These are phyloP conservation scores for Amblyraja radiata DNA, from an alignment of 2,797 vertebrate species.

Conservation along the genomic window DNA sequence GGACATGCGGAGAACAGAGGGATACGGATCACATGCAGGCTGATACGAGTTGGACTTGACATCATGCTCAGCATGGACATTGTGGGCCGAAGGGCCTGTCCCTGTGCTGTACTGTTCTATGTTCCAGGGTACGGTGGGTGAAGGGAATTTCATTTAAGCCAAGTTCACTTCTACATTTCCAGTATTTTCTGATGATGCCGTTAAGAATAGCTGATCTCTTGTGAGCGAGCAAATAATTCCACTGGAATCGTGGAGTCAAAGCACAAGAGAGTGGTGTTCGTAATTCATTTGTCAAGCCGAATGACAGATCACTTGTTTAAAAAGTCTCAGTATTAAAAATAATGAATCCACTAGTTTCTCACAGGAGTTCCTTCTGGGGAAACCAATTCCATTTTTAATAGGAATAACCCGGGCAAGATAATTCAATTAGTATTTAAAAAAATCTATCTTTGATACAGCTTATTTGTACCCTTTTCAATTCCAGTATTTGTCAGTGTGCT, in stretches of 20 bases:
- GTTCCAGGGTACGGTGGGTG: background rate
- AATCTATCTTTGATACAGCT: background rate
- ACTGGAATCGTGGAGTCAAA: background rate
- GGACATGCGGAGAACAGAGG: too few species aligned
- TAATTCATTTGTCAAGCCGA: background rate
- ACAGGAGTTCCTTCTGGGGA: background rate
- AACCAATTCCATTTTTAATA: background rate
- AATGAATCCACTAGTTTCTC: background rate
- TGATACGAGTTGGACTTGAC: too few species aligned
- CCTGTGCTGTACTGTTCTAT: too few species aligned
- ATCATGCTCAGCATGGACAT: too few species aligned
- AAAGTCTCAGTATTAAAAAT: slow-evolving; percentile 3
- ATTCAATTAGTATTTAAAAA: background rate
- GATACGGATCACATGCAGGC: too few species aligned
- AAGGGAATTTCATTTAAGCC: background rate
- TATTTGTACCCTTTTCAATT: slow-evolving; percentile 16
- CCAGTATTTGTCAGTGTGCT: background rate
- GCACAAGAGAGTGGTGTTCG: background rate
- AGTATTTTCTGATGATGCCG: background rate
- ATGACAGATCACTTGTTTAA: background rate
- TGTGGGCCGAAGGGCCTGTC: too few species aligned
- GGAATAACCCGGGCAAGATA: background rate
- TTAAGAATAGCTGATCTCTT: background rate
- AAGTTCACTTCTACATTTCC: background rate
- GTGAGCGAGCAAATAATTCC: background rate